Evolutionary conservation across 1,140 invertebrate species (phyloP).

Genomic region (Lasioglossum albipes): DNA sequence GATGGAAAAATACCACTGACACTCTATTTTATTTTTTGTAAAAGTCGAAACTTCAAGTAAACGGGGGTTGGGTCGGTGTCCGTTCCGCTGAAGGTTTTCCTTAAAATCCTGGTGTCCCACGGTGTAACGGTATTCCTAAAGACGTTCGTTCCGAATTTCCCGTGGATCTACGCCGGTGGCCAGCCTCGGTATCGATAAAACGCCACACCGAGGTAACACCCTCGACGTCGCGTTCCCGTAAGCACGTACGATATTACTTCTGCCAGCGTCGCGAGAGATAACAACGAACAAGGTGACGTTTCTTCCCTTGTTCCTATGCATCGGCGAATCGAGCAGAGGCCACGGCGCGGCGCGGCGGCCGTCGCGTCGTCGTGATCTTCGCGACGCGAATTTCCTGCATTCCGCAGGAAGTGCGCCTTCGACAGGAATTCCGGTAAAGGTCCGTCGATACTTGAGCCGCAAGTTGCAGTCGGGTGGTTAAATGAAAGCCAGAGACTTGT

Average conservation of each 20-base stretch:
- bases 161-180: neutral
- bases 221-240: neutral
- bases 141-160: conserved; percentile 7
- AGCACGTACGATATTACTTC: conserved; percentile 30
- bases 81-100: neutral
- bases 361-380: conserved; percentile 9
- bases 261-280: neutral
- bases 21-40: too few relatives aligned
- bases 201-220: neutral
- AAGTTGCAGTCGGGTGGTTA: conserved; percentile 58
- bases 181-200: neutral
- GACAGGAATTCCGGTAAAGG: conserved; percentile 47
- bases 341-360: neutral
- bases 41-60: too few relatives aligned
- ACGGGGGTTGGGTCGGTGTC: too few relatives aligned
- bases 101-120: neutral
- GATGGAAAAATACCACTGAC: too few relatives aligned
- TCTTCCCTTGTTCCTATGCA: neutral
- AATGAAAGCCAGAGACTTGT: conserved; percentile 58
- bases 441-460: conserved; percentile 20
- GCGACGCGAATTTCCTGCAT: conserved; percentile 49
- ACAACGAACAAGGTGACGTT: neutral
- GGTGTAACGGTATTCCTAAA: neutral
- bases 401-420: conserved; percentile 38
- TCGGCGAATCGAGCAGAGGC: neutral